These are phyloP conservation scores for Scartelaos histophorus DNA, from an alignment of 2,113 vertebrate genomes.

Conservation along the genomic window DNA sequence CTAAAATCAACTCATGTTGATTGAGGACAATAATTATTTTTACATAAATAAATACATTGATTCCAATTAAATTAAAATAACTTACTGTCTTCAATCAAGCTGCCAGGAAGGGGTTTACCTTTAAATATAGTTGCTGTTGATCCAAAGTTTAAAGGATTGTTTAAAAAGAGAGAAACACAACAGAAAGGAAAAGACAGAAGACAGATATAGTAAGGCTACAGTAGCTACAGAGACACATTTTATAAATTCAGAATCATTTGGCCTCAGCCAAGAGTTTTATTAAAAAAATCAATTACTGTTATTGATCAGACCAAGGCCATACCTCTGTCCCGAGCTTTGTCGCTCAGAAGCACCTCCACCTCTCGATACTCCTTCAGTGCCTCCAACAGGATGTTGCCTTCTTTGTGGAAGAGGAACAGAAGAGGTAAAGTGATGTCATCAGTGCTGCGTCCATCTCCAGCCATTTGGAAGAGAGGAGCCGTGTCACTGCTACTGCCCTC, in stretches of 20 bases:
- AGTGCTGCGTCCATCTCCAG: slow-evolving; percentile 92
- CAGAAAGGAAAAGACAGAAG: slow-evolving; percentile 48
- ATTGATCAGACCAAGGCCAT: slow-evolving; percentile 35
- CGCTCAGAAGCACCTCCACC: slow-evolving; percentile 95
- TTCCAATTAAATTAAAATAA: slow-evolving; percentile 14
- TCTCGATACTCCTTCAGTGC: slow-evolving; percentile 88
- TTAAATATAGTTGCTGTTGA: slow-evolving; percentile 71
- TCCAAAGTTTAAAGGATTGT: slow-evolving; percentile 40
- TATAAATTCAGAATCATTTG: neutral
- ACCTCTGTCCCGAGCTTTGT: slow-evolving; percentile 97
- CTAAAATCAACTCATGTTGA: neutral
- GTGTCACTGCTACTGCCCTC: slow-evolving; percentile 99
- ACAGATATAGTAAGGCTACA: slow-evolving; percentile 21
- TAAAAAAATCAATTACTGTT: neutral
- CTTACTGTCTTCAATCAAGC: slow-evolving; percentile 67
- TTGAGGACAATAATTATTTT: neutral
- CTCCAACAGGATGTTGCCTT: slow-evolving; percentile 93
- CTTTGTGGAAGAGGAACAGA: slow-evolving; percentile 97
- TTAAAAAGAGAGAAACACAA: slow-evolving; percentile 31
- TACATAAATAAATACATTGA: no score
- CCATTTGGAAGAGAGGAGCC: slow-evolving; percentile 98
- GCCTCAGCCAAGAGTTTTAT: no score
- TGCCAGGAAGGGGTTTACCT: slow-evolving; percentile 72
- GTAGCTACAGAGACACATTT: slow-evolving; percentile 24
- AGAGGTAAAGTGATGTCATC: slow-evolving; percentile 92